Percentiles rank a stretch among this genome's conserved stretches.
These are phyloP conservation scores for Habropoda laboriosa DNA, from an alignment of 1,140 invertebrate species.

Conservation along the genomic window DNA sequence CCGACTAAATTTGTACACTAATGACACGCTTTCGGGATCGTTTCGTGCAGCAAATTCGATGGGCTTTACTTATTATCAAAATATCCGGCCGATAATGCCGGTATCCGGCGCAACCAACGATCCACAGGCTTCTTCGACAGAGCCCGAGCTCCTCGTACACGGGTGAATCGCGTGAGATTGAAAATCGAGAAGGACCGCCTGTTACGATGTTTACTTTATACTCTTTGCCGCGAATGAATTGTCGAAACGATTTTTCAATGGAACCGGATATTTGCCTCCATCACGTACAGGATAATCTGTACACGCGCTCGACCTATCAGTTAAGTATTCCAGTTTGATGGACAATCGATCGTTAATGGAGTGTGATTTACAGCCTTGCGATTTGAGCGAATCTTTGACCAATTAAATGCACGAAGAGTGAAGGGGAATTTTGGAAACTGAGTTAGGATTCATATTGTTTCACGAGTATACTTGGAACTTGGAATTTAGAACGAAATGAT, in stretches of 20 bases:
- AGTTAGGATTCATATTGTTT: too few relatives aligned
- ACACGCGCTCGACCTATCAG: neutral
- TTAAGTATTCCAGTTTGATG: neutral
- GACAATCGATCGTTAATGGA: neutral
- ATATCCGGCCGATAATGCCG: conserved; percentile 17
- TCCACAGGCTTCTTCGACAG: neutral
- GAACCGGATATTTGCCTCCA: neutral
- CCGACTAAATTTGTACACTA: conserved; percentile 28
- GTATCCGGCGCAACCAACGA: neutral
- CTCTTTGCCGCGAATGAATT: neutral
- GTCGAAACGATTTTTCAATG: neutral
- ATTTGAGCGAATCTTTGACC: too few relatives aligned
- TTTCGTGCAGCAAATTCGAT: conserved; percentile 52
- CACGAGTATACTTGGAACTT: too few relatives aligned
- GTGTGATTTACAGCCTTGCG: neutral
- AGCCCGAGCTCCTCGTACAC: too few relatives aligned
- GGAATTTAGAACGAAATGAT: too few relatives aligned
- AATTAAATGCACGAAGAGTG: too few relatives aligned
- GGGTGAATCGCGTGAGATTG: neutral
- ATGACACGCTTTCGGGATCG: conserved; percentile 20
- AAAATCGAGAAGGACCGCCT: neutral
- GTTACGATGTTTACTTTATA: neutral
- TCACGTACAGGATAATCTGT: too few relatives aligned
- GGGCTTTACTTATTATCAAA: conserved; percentile 45
- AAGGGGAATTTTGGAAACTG: too few relatives aligned